phyloP scores from a whole-genome alignment of 2,797 vertebrate genomes.

The Propithecus perrieri region DNA sequence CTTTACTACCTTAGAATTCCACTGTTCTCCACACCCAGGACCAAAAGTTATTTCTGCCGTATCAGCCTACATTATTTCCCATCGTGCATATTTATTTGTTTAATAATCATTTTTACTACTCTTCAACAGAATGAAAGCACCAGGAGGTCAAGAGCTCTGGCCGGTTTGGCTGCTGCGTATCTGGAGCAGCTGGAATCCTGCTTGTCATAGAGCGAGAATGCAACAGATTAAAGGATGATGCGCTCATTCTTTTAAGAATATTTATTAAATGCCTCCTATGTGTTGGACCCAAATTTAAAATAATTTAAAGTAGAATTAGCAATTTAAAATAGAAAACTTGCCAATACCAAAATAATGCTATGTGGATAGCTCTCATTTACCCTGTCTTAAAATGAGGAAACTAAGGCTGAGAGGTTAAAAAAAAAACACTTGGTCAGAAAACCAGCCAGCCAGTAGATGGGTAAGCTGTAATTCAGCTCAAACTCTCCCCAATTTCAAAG shows the following conservation, averaged over 20 bases:
- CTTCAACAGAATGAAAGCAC: neutral
- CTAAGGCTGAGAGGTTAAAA: too few relatives aligned
- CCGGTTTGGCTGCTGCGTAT: accelerated
- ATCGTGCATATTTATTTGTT: neutral
- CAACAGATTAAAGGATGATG: neutral
- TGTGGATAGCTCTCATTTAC: neutral
- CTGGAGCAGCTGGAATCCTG: neutral
- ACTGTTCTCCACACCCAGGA: neutral
- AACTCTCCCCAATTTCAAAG: neutral
- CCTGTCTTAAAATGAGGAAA: neutral
- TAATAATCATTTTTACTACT: neutral
- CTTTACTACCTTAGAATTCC: neutral
- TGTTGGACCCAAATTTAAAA: neutral
- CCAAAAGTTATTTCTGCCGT: neutral
- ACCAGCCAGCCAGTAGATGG: neutral
- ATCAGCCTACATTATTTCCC: neutral
- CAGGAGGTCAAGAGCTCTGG: neutral
- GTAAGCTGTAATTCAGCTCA: neutral
- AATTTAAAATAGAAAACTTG: neutral
- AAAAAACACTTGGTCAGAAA: neutral
- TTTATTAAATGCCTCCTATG: neutral
- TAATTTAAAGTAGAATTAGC: neutral
- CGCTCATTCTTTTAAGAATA: neutral
- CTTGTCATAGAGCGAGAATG: neutral
- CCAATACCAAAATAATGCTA: neutral